Conservation (phyloP, 2,888 invertebrate genomes). For the Rapana venosa region DNA sequence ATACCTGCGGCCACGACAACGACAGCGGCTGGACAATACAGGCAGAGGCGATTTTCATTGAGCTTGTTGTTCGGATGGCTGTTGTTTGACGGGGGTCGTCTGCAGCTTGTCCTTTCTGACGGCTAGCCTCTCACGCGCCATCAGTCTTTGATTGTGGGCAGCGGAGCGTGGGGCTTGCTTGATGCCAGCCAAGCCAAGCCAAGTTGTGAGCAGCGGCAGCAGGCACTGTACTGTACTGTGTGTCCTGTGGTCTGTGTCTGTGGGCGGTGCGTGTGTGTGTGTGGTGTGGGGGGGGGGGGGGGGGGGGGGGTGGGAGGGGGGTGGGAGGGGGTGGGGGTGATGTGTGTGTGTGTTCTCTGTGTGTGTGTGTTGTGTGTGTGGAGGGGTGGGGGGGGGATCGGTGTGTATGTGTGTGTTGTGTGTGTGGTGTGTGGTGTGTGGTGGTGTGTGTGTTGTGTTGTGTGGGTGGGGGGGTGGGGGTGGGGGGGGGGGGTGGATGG, state of each 20-base stretch:
- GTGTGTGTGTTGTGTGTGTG: too few species aligned
- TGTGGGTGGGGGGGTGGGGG: too few species aligned
- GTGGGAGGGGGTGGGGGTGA: too few species aligned
- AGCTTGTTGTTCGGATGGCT: not conserved
- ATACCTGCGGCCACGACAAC: not conserved
- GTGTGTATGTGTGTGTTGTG: too few species aligned
- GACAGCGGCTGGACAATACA: not conserved
- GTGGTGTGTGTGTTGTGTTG: too few species aligned
- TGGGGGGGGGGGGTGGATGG: too few species aligned
- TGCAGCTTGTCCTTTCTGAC: not conserved
- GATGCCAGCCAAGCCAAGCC: not conserved
- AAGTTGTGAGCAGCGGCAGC: not conserved
- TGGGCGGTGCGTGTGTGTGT: slow-evolving; percentile 7
- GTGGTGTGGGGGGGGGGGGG: too few species aligned
- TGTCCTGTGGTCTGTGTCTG: not conserved
- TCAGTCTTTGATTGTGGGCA: not conserved
- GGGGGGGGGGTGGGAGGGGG: too few species aligned
- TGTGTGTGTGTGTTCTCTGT: slow-evolving; percentile 10
- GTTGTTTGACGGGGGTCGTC: not conserved
- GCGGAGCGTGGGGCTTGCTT: too few species aligned
- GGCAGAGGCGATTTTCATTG: not conserved
- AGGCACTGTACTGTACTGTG: not conserved
- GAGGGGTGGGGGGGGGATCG: too few species aligned
- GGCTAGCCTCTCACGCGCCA: not conserved
- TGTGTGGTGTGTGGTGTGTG: too few species aligned